Percentiles rank a stretch among this genome's conserved stretches.
phyloP scores from a whole-genome alignment of 1,140 invertebrate genomes.

The Drosophila micromelanica region DNA sequence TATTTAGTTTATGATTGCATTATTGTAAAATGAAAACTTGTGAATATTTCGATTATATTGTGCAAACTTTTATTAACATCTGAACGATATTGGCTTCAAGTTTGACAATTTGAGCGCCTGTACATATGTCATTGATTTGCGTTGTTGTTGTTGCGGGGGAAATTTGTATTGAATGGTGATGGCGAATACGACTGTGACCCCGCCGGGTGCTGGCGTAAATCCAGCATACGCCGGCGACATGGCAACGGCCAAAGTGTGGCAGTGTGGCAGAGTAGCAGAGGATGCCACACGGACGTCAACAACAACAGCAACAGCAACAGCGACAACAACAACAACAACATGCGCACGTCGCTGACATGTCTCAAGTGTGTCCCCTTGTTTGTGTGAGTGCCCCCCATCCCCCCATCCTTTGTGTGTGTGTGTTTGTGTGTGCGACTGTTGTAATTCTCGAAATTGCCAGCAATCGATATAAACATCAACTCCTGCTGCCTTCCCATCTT shows the following conservation, averaged over 20 bases:
- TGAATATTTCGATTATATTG: too few relatives aligned
- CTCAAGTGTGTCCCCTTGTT: conserved; percentile 55
- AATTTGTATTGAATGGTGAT: conserved; percentile 34
- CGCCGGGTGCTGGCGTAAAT: conserved; percentile 37
- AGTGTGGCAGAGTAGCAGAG: background rate
- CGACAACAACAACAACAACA: conserved; percentile 52
- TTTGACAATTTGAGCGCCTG: conserved; percentile 41
- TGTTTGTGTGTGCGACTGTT: conserved; percentile 47
- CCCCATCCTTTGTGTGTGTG: conserved; percentile 9
- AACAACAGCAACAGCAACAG: conserved; percentile 21
- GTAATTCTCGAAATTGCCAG: conserved; percentile 78
- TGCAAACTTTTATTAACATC: background rate
- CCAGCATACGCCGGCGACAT: conserved; percentile 51
- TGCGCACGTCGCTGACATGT: conserved; percentile 68
- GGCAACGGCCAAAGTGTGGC: conserved; percentile 43
- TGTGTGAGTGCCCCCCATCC: background rate
- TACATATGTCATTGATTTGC: conserved; percentile 42
- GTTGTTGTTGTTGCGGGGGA: conserved; percentile 9
- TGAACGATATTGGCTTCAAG: background rate
- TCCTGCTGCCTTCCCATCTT: conserved; percentile 38
- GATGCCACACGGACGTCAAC: conserved; percentile 10
- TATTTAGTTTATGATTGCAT: too few relatives aligned
- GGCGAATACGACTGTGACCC: conserved; percentile 19
- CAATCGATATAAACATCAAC: conserved; percentile 82
- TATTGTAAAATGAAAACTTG: too few relatives aligned